Evolutionary conservation across 2,113 vertebrate species (phyloP).

Genomic region (Nycticryphes semicollaris): DNA sequence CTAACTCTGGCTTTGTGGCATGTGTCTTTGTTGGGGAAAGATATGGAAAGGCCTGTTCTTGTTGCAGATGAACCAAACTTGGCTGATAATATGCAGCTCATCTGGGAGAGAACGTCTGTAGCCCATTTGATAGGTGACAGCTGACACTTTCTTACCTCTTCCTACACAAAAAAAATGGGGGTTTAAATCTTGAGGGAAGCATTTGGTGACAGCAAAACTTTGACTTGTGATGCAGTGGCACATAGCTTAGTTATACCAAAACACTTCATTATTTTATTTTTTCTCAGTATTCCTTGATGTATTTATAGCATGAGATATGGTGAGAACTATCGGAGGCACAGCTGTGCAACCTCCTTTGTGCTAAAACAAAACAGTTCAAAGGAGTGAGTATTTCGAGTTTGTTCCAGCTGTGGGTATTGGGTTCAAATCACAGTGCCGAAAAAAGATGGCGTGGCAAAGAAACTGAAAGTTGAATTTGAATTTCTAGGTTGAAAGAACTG

Average conservation of each 20-base stretch:
- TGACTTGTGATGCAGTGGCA: background rate
- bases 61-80: background rate
- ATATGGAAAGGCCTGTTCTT: background rate
- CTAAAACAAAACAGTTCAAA: background rate
- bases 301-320: background rate
- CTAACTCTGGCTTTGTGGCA: accelerated
- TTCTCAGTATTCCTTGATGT: background rate
- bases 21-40: background rate
- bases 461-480: slow-evolving; percentile 14
- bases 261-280: background rate
- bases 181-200: background rate
- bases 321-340: background rate
- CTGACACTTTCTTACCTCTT: background rate
- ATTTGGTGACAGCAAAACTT: background rate
- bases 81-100: background rate
- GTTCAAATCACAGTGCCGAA: background rate
- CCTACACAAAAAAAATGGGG: background rate
- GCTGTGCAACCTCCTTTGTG: background rate
- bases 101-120: background rate
- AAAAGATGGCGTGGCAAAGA: background rate
- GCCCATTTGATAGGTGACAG: background rate
- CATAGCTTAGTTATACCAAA: background rate
- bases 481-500: background rate
- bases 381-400: background rate
- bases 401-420: background rate